Evolutionary conservation across 2,797 vertebrate species (phyloP).

Genomic region (Pagetopsis macropterus): DNA sequence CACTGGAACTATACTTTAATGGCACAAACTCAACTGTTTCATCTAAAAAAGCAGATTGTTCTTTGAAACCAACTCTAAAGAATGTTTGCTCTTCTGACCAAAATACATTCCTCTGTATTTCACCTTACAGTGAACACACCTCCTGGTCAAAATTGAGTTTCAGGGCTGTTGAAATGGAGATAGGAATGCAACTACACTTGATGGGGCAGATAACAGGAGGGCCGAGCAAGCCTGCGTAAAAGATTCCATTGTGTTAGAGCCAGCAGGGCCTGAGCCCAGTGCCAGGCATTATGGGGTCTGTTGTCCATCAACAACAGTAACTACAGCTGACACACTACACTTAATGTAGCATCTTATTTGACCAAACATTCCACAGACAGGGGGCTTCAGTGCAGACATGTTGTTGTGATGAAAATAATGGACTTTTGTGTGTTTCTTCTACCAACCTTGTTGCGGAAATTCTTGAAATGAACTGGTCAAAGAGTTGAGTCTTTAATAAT

Average conservation of each 20-base stretch:
- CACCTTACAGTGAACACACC: constrained; percentile 45
- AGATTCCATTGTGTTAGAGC: constrained; percentile 79
- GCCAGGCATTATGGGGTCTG: constrained; percentile 61
- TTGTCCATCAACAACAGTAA: constrained; percentile 68
- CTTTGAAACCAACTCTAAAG: not conserved
- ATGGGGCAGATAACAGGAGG: constrained; percentile 83
- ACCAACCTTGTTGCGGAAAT: too few species aligned
- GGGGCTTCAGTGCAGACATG: not conserved
- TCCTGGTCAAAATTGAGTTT: constrained; percentile 72
- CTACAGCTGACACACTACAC: constrained; percentile 58
- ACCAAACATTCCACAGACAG: not conserved
- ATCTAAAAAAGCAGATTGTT: not conserved
- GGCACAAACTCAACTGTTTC: not conserved
- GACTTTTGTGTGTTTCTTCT: not conserved
- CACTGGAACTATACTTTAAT: not conserved
- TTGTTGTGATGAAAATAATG: not conserved
- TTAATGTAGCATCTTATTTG: constrained; percentile 49
- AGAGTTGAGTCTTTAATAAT: too few species aligned
- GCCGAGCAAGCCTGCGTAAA: constrained; percentile 73
- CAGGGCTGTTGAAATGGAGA: constrained; percentile 73
- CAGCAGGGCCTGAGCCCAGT: constrained; percentile 63
- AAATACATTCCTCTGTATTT: constrained; percentile 25
- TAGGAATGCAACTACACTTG: constrained; percentile 85
- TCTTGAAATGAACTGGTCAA: too few species aligned
- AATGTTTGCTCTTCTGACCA: constrained; percentile 24